These are phyloP conservation scores for Baryphthengus martii DNA, from an alignment of 2,113 vertebrate species.

Conservation along the genomic window DNA sequence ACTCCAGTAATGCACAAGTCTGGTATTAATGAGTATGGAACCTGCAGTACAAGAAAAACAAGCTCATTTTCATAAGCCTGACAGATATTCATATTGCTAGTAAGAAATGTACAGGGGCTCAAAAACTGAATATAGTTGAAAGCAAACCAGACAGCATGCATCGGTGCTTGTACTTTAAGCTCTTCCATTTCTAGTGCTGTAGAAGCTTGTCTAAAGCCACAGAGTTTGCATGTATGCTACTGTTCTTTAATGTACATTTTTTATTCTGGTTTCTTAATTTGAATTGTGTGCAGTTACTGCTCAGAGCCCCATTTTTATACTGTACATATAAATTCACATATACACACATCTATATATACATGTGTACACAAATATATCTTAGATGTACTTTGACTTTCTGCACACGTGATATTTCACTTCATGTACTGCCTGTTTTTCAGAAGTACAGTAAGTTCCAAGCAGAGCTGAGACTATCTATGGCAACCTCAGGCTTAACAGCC, in stretches of 20 bases:
- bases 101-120: background rate
- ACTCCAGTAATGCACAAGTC: background rate
- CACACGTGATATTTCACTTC: background rate
- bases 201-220: constrained; percentile 5
- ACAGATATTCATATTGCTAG: background rate
- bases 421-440: background rate
- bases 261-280: background rate
- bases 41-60: background rate
- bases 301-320: background rate
- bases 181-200: background rate
- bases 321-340: background rate
- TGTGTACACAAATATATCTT: background rate
- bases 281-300: background rate
- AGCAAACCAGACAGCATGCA: background rate
- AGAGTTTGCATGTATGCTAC: background rate
- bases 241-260: background rate
- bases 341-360: too few species aligned
- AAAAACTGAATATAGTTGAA: background rate
- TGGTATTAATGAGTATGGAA: background rate
- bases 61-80: background rate
- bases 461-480: background rate
- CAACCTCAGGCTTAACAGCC: constrained; percentile 20
- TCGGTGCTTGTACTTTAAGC: background rate
- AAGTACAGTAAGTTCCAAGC: background rate
- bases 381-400: background rate